Percentiles rank a stretch among this genome's conserved stretches.
Evolutionary conservation across 2,113 vertebrate genomes (phyloP).

Genomic region (Caracal caracal): DNA sequence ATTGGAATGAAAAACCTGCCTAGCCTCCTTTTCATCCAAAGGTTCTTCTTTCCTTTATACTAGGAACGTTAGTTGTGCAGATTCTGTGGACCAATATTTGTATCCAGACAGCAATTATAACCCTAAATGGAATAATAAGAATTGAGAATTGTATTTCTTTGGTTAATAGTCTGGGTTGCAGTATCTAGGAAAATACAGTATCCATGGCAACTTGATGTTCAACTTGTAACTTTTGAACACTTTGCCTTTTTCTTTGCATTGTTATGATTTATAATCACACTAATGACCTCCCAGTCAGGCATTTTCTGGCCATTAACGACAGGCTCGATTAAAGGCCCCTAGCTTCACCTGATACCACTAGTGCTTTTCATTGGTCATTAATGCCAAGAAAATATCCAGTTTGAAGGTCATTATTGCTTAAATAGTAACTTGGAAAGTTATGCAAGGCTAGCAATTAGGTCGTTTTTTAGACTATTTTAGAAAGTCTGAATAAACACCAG

Average conservation of each 20-base stretch:
- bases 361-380: constrained; percentile 77
- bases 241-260: constrained; percentile 77
- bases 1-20: neutral
- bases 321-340: constrained; percentile 67
- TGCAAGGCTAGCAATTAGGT: constrained; percentile 75
- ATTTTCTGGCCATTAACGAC: constrained; percentile 80
- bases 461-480: constrained; percentile 78
- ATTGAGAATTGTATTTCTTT: constrained; percentile 66
- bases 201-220: constrained; percentile 70
- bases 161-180: constrained; percentile 47
- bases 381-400: constrained; percentile 78
- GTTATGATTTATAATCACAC: constrained; percentile 80
- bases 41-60: neutral
- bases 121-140: constrained; percentile 46
- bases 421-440: constrained; percentile 80
- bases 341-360: constrained; percentile 73
- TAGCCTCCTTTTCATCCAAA: neutral
- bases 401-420: constrained; percentile 82
- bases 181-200: constrained; percentile 56
- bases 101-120: constrained; percentile 46
- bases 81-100: neutral
- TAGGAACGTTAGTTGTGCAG: neutral
- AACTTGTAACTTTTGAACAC: constrained; percentile 71
- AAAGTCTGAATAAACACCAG: constrained; percentile 70
- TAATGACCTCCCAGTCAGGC: constrained; percentile 77